A percentile compares a stretch with the other conserved stretches of the same genome.
Evolutionary conservation across 2,797 vertebrate species (phyloP).

Genomic region (Todus mexicanus): DNA sequence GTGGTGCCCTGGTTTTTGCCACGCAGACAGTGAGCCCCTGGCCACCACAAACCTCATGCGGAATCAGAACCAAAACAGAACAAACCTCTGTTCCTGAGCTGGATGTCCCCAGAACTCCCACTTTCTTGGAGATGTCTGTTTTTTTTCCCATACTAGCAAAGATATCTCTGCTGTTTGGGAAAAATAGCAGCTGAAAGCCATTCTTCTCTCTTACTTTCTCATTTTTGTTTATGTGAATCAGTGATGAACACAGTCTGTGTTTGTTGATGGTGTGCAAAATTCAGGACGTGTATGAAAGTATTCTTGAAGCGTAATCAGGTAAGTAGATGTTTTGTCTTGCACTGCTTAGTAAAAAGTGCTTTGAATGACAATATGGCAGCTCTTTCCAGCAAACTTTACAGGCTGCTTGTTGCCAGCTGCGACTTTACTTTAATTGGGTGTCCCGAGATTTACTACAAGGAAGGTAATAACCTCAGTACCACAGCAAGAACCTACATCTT

Average conservation of each 20-base stretch:
- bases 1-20: not conserved
- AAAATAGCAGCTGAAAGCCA: not conserved
- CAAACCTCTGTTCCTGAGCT: not conserved
- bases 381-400: conserved; percentile 50
- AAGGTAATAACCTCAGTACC: conserved; percentile 32
- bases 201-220: not conserved
- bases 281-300: not conserved
- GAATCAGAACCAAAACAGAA: not conserved
- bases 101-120: not conserved
- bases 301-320: conserved; percentile 33
- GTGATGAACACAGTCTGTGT: not conserved
- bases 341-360: conserved; percentile 35
- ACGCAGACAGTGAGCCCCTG: not conserved
- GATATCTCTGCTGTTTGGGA: not conserved
- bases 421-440: conserved; percentile 69
- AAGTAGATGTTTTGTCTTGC: conserved; percentile 49
- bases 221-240: conserved; percentile 1
- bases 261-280: conserved; percentile 1
- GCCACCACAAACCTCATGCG: not conserved
- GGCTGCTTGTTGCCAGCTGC: conserved; percentile 64
- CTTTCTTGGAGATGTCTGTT: not conserved
- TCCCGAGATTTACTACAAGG: conserved; percentile 62
- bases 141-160: not conserved
- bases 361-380: conserved; percentile 51
- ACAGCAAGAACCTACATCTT: conserved; percentile 25